Evolutionary conservation across 2,113 vertebrate species (phyloP).

Genomic region (Chamaea fasciata): DNA sequence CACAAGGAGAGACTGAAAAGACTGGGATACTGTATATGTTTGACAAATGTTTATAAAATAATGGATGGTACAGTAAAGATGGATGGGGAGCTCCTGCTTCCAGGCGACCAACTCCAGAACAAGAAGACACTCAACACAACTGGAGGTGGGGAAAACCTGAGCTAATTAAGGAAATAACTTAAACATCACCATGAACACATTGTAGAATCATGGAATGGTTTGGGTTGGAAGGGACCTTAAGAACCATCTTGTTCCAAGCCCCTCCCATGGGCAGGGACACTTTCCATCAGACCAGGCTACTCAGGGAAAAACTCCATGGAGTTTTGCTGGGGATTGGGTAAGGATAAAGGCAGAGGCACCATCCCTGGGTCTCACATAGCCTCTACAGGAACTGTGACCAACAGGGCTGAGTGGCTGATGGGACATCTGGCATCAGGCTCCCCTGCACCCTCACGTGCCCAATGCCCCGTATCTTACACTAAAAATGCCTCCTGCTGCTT

Average conservation of each 20-base stretch:
- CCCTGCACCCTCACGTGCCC: background rate
- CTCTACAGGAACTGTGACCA: background rate
- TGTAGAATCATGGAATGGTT: background rate
- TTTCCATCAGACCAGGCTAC: background rate
- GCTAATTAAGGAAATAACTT: background rate
- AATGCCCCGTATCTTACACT: background rate
- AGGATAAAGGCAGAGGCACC: background rate
- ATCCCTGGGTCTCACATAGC: background rate
- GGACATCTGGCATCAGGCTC: background rate
- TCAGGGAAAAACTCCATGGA: accelerated
- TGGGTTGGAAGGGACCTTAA: background rate
- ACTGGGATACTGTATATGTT: background rate
- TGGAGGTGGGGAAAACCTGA: background rate
- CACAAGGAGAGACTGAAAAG: background rate
- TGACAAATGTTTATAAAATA: background rate
- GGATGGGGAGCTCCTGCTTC: background rate
- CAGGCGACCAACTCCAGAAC: background rate
- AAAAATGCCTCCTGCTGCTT: background rate
- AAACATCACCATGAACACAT: background rate
- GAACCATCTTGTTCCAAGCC: background rate
- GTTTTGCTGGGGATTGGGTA: background rate
- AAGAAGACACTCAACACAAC: background rate
- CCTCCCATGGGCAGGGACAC: background rate
- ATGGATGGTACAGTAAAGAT: background rate
- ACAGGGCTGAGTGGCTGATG: background rate